Conservation (phyloP, 2,888 invertebrate species). For the Ophioninae sp. region DNA sequence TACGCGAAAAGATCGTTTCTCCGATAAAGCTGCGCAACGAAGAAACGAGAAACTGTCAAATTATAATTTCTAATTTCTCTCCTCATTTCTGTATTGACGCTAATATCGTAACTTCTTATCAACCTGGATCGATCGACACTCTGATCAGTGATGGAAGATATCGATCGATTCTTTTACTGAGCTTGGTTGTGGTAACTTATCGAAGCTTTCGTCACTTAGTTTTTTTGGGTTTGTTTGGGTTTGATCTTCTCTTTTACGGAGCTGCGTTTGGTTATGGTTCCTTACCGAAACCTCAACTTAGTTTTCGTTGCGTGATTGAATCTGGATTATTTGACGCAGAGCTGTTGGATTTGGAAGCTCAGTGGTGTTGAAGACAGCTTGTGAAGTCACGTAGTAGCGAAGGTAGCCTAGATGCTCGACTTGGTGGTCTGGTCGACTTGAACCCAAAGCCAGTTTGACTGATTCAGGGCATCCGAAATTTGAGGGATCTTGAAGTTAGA, state of each 20-base stretch:
- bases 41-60: conserved; percentile 18
- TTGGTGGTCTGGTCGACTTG: background rate
- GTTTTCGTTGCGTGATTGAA: too few species aligned
- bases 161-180: background rate
- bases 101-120: background rate
- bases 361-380: too few species aligned
- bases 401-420: too few species aligned
- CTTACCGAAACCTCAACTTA: too few species aligned
- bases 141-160: background rate
- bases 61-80: conserved; percentile 51
- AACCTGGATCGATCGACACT: background rate
- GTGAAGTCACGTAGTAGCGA: too few species aligned
- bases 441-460: background rate
- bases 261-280: too few species aligned
- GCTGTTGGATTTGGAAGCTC: too few species aligned
- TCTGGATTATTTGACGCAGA: too few species aligned
- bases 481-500: background rate
- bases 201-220: background rate
- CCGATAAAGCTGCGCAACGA: conserved; percentile 17
- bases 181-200: background rate
- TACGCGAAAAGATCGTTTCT: conserved; percentile 49
- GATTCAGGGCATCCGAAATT: background rate
- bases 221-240: too few species aligned
- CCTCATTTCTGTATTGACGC: conserved; percentile 40
- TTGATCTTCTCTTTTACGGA: too few species aligned